Evolutionary conservation across 2,113 vertebrate species (phyloP).

Genomic region (Engystomops pustulosus): DNA sequence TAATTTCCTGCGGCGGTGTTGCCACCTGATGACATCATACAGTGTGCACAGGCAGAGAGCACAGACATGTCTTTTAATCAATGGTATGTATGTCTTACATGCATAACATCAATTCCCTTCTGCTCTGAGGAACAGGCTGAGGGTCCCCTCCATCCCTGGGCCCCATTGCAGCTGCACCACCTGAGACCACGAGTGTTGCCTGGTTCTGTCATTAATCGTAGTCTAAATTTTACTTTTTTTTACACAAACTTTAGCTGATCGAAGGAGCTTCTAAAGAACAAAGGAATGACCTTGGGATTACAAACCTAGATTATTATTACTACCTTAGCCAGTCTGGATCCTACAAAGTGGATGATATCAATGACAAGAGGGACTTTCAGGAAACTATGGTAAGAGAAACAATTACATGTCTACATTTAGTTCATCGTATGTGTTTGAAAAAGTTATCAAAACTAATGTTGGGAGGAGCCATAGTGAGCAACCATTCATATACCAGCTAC

Average conservation of each 20-base stretch:
- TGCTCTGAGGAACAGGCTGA: too few relatives aligned
- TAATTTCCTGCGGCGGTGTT: too few relatives aligned
- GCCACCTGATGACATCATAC: too few relatives aligned
- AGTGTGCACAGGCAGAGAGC: too few relatives aligned
- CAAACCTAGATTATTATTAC: slow-evolving; percentile 91
- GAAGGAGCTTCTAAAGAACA: slow-evolving; percentile 91
- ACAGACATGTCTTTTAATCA: too few relatives aligned
- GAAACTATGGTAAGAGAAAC: slow-evolving; percentile 88
- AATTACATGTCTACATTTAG: background rate
- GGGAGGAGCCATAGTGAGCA: background rate
- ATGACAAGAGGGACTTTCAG: slow-evolving; percentile 91
- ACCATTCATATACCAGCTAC: background rate
- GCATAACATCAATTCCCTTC: too few relatives aligned
- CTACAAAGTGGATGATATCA: slow-evolving; percentile 98
- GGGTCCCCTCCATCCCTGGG: too few relatives aligned
- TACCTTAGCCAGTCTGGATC: slow-evolving; percentile 96
- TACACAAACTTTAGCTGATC: slow-evolving; percentile 89
- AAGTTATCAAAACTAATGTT: background rate
- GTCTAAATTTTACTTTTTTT: too few relatives aligned
- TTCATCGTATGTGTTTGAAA: slow-evolving; percentile 18
- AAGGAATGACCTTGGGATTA: slow-evolving; percentile 90
- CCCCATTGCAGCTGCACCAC: too few relatives aligned
- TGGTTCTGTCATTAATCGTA: too few relatives aligned
- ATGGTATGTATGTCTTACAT: too few relatives aligned
- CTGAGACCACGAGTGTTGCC: too few relatives aligned